phyloP scores from a whole-genome alignment of 1,140 invertebrate species.

The Platyscapa corneri region DNA sequence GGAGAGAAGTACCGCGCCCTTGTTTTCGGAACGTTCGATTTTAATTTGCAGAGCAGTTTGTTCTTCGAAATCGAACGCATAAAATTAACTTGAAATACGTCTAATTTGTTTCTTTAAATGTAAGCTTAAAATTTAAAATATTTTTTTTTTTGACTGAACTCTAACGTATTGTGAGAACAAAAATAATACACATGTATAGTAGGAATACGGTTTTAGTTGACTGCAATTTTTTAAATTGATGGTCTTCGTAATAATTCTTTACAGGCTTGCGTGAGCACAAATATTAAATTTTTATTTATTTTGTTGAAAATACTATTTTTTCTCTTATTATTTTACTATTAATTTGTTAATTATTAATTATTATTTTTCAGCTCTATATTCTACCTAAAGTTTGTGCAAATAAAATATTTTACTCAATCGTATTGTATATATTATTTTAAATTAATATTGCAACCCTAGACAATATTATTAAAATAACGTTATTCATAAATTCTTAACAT shows the following conservation, averaged over 20 bases:
- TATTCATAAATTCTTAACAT: too few relatives aligned
- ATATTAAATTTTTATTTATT: neutral
- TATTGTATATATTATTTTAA: too few relatives aligned
- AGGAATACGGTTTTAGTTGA: neutral
- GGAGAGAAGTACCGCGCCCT: constrained; percentile 56
- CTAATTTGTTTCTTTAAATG: neutral
- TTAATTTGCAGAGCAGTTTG: neutral
- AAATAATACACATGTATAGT: neutral
- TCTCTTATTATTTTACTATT: neutral
- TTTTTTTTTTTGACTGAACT: neutral
- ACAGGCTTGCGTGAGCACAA: constrained; percentile 3
- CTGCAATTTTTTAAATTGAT: constrained; percentile 8
- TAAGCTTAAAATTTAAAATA: neutral
- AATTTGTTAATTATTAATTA: neutral
- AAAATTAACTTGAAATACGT: constrained; percentile 17
- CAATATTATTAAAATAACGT: too few relatives aligned
- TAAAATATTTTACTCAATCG: neutral
- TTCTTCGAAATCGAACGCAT: neutral
- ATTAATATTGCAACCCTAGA: too few relatives aligned
- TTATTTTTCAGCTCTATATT: neutral
- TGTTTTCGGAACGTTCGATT: constrained; percentile 57
- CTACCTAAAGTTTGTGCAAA: neutral
- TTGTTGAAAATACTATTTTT: neutral
- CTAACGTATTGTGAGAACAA: neutral
- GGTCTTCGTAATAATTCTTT: constrained; percentile 2